Evolutionary conservation across 1,140 invertebrate genomes (phyloP).

Genomic region (Drosophila quadrilineata): DNA sequence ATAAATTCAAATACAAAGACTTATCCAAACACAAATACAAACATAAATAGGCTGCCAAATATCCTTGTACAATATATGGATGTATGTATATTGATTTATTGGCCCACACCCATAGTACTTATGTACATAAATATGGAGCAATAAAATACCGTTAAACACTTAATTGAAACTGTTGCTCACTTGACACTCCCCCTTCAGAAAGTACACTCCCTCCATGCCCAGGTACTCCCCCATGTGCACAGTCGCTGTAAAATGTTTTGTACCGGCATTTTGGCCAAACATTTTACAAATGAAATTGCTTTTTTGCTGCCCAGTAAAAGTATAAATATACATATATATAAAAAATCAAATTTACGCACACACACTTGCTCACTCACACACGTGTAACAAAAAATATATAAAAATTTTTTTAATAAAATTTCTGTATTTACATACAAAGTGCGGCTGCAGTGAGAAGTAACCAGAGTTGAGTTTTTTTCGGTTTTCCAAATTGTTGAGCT

Average conservation of each 20-base stretch:
- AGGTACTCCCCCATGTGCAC: too few species aligned
- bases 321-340: constrained; percentile 22
- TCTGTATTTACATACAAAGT: constrained; percentile 75
- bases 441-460: constrained; percentile 18
- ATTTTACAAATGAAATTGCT: constrained; percentile 61
- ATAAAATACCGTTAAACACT: constrained; percentile 74
- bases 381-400: constrained; percentile 43
- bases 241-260: too few species aligned
- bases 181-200: neutral
- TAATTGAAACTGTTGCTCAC: constrained; percentile 74
- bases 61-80: neutral
- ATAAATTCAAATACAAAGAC: constrained; percentile 59
- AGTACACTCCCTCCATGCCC: too few species aligned
- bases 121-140: constrained; percentile 62
- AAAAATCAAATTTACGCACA: constrained; percentile 34
- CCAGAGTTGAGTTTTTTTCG: constrained; percentile 6
- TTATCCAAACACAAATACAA: neutral
- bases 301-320: constrained; percentile 54
- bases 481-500: constrained; percentile 36
- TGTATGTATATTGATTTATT: constrained; percentile 64
- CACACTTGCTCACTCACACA: neutral
- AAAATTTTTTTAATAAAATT: constrained; percentile 71
- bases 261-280: constrained; percentile 25
- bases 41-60: constrained; percentile 1
- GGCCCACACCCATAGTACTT: constrained; percentile 15